Evolutionary conservation across 2,797 vertebrate species (phyloP), one percentile per base, ranked within the genome.

Genomic region (Microctenopoma steveboyesi): DNA sequence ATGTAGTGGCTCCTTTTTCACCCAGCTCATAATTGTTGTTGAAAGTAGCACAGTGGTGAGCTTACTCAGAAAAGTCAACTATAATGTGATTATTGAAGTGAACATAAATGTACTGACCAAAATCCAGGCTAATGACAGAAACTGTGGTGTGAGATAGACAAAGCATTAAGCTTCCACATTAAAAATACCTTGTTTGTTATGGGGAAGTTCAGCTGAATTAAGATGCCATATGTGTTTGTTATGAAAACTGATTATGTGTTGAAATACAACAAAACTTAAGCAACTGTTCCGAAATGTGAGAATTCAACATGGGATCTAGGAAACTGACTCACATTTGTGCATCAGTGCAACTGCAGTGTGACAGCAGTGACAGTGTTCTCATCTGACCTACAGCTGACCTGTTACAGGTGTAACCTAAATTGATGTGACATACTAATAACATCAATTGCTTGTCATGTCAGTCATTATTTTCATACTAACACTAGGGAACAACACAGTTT

Each of bases 341-440:
- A 5, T 49, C 22, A 56, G 40, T 16, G 51, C 14, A 7, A 18
- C 51, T 37, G 8, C 35, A 51, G 30, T 8, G 61, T 7, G 12
- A 46, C 49, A 10, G 52, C 54, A 7, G 25, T 11, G 27, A 55
- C 56, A 48, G 62, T 71, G 64, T 47, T 69, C 18, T 51, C 27
- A 51, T 45, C 37, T 76, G 74, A 64, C 75, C 66, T 51, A 56
- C 69, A 62, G 16, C 55, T 65, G 74, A 0, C 33, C 59, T 16
- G n/a, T 61, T 45, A 48, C 64, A 13, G 46, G 33, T 51, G 49
- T 55, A 78, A 74, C 72, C 63, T 69, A 69, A 80, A 79, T 81
- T 79, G 28, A 64, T 66, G 62, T 25, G 62, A 74, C 45, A 6
- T 14, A 25, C 49, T 14, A 5, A 40, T 70, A 76, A 68, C 48